A percentile compares a stretch with the other conserved stretches of the same genome.
Conservation (phyloP, 2,113 vertebrate species). For the Natator depressus region DNA sequence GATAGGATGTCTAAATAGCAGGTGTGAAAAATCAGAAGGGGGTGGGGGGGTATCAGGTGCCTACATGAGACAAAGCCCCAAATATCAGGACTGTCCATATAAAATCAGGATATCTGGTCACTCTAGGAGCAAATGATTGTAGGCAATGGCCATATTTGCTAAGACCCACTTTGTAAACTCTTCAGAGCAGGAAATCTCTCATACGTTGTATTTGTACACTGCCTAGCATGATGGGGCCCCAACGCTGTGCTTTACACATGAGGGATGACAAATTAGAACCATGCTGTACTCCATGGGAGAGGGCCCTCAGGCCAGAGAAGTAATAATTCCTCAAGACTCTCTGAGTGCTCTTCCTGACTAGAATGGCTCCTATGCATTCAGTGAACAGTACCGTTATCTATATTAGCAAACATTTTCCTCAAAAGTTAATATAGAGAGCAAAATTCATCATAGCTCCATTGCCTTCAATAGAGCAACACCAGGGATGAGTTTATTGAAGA, state of each 20-base stretch:
- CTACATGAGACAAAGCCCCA: too few relatives aligned
- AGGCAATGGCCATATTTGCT: slow-evolving; percentile 4
- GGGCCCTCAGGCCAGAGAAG: background rate
- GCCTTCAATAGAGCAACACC: background rate
- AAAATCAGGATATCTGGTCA: too few relatives aligned
- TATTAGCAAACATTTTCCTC: background rate
- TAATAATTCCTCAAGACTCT: background rate
- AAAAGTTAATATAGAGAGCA: slow-evolving; percentile 12
- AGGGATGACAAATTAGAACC: background rate
- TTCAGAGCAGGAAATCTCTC: background rate
- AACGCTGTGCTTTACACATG: background rate
- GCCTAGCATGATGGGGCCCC: background rate
- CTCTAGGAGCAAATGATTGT: background rate
- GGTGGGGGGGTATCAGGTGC: too few relatives aligned
- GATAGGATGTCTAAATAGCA: background rate
- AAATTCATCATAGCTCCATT: background rate
- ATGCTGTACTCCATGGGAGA: background rate
- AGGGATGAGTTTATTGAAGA: background rate
- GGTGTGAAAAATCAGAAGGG: too few relatives aligned
- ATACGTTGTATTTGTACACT: background rate
- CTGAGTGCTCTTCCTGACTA: background rate
- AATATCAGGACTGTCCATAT: too few relatives aligned
- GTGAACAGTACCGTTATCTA: background rate
- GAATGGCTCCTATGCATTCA: background rate
- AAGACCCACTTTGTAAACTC: background rate